Percentiles rank a stretch among this genome's conserved stretches.
Conservation (phyloP, 1,140 invertebrate species). For the Anoplolepis gracilipes region DNA sequence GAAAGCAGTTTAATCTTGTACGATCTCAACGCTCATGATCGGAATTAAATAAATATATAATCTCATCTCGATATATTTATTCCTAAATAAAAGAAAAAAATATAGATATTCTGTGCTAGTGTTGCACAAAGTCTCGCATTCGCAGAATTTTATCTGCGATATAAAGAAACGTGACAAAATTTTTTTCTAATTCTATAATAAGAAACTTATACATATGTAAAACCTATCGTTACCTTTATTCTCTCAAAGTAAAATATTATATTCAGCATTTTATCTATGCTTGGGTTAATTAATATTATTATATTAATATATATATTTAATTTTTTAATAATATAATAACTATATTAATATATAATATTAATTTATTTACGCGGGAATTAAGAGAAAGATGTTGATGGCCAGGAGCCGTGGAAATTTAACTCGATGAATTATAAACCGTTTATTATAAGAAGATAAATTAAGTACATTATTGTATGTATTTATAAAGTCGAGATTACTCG, state of each 20-base stretch:
- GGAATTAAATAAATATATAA: constrained; percentile 4
- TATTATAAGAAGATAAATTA: neutral
- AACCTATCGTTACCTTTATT: constrained; percentile 33
- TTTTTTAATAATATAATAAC: no score
- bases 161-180: neutral
- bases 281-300: constrained; percentile 23
- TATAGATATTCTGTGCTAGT: neutral
- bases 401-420: neutral
- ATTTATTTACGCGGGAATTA: constrained; percentile 43
- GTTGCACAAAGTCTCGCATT: constrained; percentile 12
- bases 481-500: neutral
- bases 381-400: neutral
- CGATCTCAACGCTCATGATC: constrained; percentile 13
- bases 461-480: neutral
- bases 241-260: constrained; percentile 29
- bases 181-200: neutral
- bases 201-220: constrained; percentile 7
- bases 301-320: no score
- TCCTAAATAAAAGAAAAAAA: neutral
- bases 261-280: constrained; percentile 29
- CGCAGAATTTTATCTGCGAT: neutral
- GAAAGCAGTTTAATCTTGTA: constrained; percentile 14
- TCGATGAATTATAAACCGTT: neutral
- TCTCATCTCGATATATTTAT: neutral
- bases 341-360: constrained; percentile 26